Conservation (phyloP, 64 coral and sea anemone genomes). For the Stichodactyla mertensii region DNA sequence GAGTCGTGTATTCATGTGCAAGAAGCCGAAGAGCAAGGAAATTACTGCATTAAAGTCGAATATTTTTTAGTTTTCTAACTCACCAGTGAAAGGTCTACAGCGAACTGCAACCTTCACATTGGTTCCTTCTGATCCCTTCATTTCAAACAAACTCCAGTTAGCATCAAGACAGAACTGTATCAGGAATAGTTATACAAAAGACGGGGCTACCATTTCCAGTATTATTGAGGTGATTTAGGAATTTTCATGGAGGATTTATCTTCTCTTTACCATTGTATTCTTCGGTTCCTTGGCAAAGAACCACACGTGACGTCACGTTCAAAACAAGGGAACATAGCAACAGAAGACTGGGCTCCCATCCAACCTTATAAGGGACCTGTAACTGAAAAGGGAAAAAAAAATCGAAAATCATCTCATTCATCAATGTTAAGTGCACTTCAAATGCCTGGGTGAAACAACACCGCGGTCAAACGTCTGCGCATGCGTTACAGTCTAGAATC, state of each 20-base stretch:
- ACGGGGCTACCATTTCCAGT: conserved; percentile 59
- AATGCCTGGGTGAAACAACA: no score
- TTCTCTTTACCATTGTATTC: conserved; percentile 30
- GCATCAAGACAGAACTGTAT: not conserved
- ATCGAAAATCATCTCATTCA: no score
- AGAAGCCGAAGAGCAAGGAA: not conserved
- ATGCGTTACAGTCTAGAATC: no score
- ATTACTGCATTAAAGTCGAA: no score
- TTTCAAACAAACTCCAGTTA: conserved; percentile 42
- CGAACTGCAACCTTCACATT: conserved; percentile 64
- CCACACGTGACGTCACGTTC: conserved; percentile 65
- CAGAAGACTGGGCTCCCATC: not conserved
- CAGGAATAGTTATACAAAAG: not conserved
- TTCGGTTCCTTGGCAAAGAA: conserved; percentile 14
- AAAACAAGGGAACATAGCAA: conserved; percentile 88
- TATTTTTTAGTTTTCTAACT: not conserved
- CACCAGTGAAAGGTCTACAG: conserved; percentile 84
- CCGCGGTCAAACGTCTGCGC: no score
- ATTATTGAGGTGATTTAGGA: conserved; percentile 83
- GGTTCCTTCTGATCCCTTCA: conserved; percentile 60
- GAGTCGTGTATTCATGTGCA: no score
- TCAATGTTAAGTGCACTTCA: no score
- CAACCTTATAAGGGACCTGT: not conserved
- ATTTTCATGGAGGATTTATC: conserved; percentile 39
- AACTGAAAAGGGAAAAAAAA: no score